Percentiles rank a stretch among this genome's conserved stretches.
These are phyloP conservation scores for Clarias gariepinus DNA, from an alignment of 2,113 vertebrate species.

Conservation along the genomic window DNA sequence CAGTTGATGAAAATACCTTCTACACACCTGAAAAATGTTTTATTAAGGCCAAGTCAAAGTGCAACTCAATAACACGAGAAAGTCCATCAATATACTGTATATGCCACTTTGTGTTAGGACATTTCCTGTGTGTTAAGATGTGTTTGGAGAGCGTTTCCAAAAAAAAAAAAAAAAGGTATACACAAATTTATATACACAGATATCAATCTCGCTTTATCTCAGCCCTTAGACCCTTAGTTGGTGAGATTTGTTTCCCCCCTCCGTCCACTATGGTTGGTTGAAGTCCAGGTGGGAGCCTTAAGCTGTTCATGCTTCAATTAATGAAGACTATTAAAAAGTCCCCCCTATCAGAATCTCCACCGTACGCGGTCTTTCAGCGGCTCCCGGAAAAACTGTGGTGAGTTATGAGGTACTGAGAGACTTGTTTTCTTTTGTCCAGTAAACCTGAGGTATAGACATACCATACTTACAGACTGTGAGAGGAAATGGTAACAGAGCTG, in stretches of 20 bases:
- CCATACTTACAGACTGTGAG: conserved; percentile 85
- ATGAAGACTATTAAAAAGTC: conserved; percentile 46
- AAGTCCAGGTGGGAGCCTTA: conserved; percentile 75
- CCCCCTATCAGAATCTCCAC: conserved; percentile 32
- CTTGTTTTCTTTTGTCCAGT: conserved; percentile 83
- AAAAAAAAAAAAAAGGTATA: not conserved
- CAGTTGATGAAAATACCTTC: conserved; percentile 1
- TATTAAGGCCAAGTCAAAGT: conserved; percentile 5
- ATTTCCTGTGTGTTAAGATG: not conserved
- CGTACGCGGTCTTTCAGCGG: conserved; percentile 56
- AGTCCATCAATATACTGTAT: not conserved
- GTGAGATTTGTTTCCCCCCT: conserved; percentile 8
- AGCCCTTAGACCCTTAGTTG: conserved; percentile 8
- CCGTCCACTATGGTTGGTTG: conserved; percentile 70
- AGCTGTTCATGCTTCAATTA: conserved; percentile 50
- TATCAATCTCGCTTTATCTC: not conserved
- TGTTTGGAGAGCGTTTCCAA: not conserved
- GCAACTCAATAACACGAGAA: conserved; percentile 1
- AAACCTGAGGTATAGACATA: conserved; percentile 96
- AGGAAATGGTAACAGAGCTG: conserved; percentile 65
- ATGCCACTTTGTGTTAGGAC: not conserved
- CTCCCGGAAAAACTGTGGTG: conserved; percentile 76
- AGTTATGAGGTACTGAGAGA: conserved; percentile 85
- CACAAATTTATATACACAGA: not conserved
- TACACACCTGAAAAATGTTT: conserved; percentile 2